Conservation (phyloP, 2,888 invertebrate species). For the Amphipoea oculea region DNA sequence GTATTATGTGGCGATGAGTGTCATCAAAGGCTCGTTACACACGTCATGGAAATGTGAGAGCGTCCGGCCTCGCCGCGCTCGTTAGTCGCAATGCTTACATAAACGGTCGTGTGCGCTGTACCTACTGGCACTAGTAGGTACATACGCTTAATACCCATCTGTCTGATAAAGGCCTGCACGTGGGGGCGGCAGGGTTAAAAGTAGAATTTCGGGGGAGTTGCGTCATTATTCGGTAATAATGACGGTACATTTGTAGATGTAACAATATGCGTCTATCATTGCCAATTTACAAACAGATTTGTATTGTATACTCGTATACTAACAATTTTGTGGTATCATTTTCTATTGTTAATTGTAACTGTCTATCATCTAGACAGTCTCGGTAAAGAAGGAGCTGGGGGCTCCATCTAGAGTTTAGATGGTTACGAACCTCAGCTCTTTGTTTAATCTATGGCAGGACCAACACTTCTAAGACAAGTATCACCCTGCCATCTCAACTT, state of each 20-base stretch:
- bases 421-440: not conserved
- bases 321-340: not conserved
- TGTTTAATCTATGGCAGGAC: not conserved
- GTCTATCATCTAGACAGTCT: not conserved
- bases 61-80: conserved; percentile 55
- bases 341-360: not conserved
- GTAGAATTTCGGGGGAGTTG: conserved; percentile 11
- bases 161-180: conserved; percentile 27
- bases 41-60: conserved; percentile 65
- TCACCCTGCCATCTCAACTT: not conserved
- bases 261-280: not conserved
- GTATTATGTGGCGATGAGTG: conserved; percentile 58
- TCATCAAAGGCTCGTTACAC: conserved; percentile 72
- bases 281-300: conserved; percentile 4
- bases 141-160: conserved; percentile 16
- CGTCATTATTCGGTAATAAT: conserved; percentile 20
- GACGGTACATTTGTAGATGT: conserved; percentile 1
- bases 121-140: conserved; percentile 8
- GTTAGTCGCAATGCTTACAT: conserved; percentile 64
- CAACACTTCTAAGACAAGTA: not conserved
- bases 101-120: conserved; percentile 42
- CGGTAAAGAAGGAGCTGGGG: not conserved
- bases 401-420: not conserved
- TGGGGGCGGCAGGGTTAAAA: conserved; percentile 19
- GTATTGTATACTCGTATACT: not conserved